Percentiles rank a stretch among this genome's conserved stretches.
Conservation (phyloP, 53 echinoderm and acorn worm genomes). For the Patiria pectinifera region DNA sequence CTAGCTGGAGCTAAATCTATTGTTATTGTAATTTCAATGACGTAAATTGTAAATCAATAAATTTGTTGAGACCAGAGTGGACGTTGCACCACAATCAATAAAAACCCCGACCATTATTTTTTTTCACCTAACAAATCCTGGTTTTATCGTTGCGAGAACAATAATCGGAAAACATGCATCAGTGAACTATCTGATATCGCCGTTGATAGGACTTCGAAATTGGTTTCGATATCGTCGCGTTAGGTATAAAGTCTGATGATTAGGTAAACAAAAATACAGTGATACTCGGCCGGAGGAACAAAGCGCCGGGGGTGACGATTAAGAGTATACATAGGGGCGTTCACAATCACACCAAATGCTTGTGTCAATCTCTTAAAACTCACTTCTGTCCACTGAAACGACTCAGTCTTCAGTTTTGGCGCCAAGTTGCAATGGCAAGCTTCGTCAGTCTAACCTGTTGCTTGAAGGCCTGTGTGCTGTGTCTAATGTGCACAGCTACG, state of each 20-base stretch:
- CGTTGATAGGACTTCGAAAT: too few species aligned
- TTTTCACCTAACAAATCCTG: background rate
- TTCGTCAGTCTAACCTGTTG: background rate
- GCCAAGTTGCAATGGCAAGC: background rate
- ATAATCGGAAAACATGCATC: background rate
- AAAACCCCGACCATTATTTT: background rate
- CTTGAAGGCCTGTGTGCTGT: background rate
- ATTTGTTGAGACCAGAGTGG: background rate
- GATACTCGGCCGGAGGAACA: too few species aligned
- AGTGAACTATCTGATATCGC: too few species aligned
- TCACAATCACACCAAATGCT: too few species aligned
- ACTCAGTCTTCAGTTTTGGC: background rate
- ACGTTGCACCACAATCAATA: background rate
- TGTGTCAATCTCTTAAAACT: too few species aligned
- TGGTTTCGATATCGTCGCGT: too few species aligned
- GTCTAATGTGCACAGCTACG: background rate
- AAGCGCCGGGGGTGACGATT: too few species aligned
- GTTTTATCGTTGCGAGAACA: background rate
- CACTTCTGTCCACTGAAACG: background rate
- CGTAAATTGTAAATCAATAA: background rate
- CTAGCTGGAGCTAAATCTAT: background rate
- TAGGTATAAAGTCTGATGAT: too few species aligned
- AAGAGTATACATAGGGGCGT: too few species aligned
- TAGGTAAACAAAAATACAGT: too few species aligned
- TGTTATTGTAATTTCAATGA: background rate